Base-by-base conservation (phyloP, 2,888 invertebrate genomes). In the Rhorus exstirpatorius region DNA sequence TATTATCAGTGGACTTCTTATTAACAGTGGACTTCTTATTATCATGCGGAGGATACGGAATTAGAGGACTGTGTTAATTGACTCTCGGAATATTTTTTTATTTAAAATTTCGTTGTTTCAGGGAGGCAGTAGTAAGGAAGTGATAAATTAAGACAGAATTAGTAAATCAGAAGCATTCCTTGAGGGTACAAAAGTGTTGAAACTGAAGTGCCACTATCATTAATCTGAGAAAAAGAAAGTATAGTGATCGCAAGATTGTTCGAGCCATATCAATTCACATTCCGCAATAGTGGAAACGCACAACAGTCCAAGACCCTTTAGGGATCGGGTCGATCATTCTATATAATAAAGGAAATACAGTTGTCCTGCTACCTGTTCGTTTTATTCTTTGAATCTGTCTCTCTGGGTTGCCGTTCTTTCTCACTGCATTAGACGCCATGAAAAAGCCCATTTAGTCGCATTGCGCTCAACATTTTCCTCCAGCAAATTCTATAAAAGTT, bases 271-370 rank as follows among this genome's bases (percentile, higher is more conserved):
- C 38, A n/a, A 41, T 61, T 41, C 41, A 41, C 17, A 61, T 61
- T 7, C 24, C 0, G 41, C 26, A 60, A 35, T 17, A 60, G 19
- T 21, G 61, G 44, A 70, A 63, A 26, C 12, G 10, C 10, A 19
- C 41, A 24, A 14, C 24, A 61, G 35, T 67, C 19, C 17, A 44
- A 21, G 51, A 31, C 24, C 19, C 55, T 53, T 53, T 58, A 31
- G 38, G 53, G 24, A 61, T 74, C 44, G 31, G 10, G 31, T 46
- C 60, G 63, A 70, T 65, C 65, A 81, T 77, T 51, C 14, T 14
- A 46, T 53, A 81, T 63, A 85, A 86, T 87, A 86, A 87, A 87
- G 79, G 87, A 84, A 87, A 87, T 76, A 84, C 84, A 85, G 77
- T 84, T 49, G 79, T 77, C 70, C 38, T 35, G 67, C 76, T 80